Conservation (phyloP, 2,888 invertebrate species). For the Lottia gigantea region DNA sequence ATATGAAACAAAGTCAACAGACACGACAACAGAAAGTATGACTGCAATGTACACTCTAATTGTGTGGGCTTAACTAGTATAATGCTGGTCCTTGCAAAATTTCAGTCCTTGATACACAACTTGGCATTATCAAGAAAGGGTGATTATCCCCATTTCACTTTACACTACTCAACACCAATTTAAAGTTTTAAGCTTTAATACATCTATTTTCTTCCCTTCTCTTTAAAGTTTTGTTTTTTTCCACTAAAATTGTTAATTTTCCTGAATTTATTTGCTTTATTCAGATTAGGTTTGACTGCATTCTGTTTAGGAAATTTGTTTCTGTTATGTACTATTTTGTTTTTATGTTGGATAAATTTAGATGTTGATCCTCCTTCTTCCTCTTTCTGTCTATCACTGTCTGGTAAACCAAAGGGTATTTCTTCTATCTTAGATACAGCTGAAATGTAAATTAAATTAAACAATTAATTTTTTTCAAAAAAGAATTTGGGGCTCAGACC, state of each 20-base stretch:
- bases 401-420: not conserved
- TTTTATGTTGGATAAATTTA: not conserved
- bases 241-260: not conserved
- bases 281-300: not conserved
- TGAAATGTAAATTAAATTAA: not conserved
- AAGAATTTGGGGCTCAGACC: no score
- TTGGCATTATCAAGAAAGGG: no score
- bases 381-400: not conserved
- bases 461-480: no score
- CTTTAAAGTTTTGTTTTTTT: not conserved
- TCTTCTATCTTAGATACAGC: constrained; percentile 1
- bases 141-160: no score
- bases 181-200: no score
- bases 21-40: no score
- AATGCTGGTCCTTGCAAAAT: no score
- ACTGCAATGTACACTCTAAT: no score
- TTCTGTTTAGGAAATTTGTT: not conserved
- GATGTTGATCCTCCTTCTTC: not conserved
- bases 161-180: no score
- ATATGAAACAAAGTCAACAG: no score
- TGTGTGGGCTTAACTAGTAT: no score
- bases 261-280: not conserved
- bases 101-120: no score
- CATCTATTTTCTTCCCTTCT: not conserved
- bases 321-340: not conserved